These are phyloP conservation scores for Drosophila peninsularis DNA, from an alignment of 2,888 invertebrate species.

Conservation along the genomic window DNA sequence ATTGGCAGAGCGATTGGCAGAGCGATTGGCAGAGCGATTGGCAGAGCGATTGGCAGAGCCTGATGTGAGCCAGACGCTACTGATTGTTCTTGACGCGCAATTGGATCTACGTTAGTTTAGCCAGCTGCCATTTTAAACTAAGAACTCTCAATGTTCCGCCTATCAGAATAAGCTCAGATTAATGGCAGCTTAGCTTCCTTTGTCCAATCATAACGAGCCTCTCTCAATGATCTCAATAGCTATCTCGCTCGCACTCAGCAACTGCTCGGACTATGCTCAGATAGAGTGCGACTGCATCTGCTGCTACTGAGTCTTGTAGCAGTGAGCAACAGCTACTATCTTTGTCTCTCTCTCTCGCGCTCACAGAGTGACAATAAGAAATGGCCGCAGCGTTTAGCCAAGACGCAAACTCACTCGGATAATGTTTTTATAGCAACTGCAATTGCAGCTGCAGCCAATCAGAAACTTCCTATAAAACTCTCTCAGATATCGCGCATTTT, in stretches of 20 bases:
- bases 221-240: background rate
- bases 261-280: background rate
- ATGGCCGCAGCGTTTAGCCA: background rate
- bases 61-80: no score
- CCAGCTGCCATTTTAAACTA: no score
- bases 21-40: no score
- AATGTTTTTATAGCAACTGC: background rate
- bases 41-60: no score
- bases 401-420: conserved; percentile 1
- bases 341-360: background rate
- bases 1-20: no score
- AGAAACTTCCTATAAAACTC: no score
- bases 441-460: background rate
- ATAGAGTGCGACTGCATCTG: no score
- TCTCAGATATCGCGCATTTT: no score
- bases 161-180: background rate
- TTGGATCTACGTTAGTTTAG: no score
- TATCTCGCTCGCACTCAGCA: background rate
- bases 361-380: background rate
- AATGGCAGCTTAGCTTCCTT: no score
- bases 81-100: no score
- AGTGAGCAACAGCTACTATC: background rate
- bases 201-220: background rate
- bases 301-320: no score
- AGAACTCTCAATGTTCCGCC: background rate